Percentiles rank a stretch among this genome's conserved stretches.
These are phyloP conservation scores for Hemibagrus guttatus DNA, from an alignment of 2,797 vertebrate genomes.

Conservation along the genomic window DNA sequence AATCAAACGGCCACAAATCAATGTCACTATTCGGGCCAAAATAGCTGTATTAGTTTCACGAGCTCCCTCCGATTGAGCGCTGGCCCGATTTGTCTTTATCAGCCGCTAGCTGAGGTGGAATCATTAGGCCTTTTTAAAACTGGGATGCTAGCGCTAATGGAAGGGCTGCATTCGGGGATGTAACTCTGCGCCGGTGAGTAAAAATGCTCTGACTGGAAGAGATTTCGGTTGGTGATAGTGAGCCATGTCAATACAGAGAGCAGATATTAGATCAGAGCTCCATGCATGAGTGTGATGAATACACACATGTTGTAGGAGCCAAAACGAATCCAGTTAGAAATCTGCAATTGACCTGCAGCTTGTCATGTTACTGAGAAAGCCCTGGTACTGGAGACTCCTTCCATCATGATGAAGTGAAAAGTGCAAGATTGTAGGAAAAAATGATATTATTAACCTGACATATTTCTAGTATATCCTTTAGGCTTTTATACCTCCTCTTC, in stretches of 20 bases:
- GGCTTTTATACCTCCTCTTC: background rate
- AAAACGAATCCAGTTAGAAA: background rate
- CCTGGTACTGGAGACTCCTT: background rate
- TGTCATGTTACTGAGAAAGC: background rate
- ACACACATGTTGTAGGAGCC: background rate
- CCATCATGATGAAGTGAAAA: background rate
- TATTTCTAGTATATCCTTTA: background rate
- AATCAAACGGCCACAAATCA: conserved; percentile 16
- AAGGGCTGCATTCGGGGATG: conserved; percentile 9
- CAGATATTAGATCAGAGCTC: background rate
- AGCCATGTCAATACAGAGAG: background rate
- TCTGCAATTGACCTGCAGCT: background rate
- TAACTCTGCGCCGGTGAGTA: background rate
- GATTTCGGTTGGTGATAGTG: background rate
- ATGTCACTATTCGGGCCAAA: background rate
- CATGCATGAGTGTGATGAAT: background rate
- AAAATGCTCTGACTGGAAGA: background rate
- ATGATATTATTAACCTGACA: background rate
- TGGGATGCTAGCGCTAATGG: conserved; percentile 30
- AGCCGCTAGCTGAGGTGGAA: background rate
- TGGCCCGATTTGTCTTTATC: conserved; percentile 35
- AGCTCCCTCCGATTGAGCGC: conserved; percentile 16
- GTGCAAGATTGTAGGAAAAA: background rate
- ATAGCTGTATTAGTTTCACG: conserved; percentile 24
- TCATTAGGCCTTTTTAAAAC: conserved; percentile 28